Conservation (phyloP, 2,113 vertebrate genomes). For the Erinaceus europaeus region DNA sequence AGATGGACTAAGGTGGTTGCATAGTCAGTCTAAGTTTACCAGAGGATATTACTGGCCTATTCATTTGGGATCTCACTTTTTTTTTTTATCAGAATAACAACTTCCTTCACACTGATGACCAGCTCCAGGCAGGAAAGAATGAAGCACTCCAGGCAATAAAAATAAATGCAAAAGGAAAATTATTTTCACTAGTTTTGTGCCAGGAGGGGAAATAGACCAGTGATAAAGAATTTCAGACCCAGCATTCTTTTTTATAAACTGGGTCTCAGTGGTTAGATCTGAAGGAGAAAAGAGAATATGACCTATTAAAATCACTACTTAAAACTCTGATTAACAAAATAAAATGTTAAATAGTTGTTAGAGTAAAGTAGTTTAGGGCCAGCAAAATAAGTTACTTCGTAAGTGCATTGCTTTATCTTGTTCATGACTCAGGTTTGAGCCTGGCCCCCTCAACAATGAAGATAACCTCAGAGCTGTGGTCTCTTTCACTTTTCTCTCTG, state of each 20-base stretch:
- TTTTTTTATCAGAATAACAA: not conserved
- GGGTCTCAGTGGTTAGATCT: not conserved
- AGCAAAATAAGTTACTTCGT: too few species aligned
- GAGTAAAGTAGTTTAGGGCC: too few species aligned
- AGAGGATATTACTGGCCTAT: not conserved
- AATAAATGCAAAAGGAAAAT: slow-evolving; percentile 36
- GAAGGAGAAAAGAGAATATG: not conserved
- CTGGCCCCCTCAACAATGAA: too few species aligned
- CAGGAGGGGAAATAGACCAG: not conserved
- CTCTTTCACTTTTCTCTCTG: too few species aligned
- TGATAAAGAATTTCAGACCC: not conserved
- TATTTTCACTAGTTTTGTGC: not conserved
- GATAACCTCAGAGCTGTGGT: too few species aligned
- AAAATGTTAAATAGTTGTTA: too few species aligned
- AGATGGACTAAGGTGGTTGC: not conserved
- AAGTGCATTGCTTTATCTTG: too few species aligned
- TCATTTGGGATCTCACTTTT: not conserved
- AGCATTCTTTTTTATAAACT: not conserved
- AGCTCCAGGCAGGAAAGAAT: slow-evolving; percentile 37
- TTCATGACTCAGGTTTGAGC: too few species aligned
- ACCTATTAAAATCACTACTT: not conserved
- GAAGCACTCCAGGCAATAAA: not conserved
- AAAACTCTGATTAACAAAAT: slow-evolving; percentile 9
- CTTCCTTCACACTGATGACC: not conserved
- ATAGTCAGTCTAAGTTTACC: not conserved